Evolutionary conservation across 2,888 invertebrate species (phyloP).

Genomic region (Pyrrhosoma nymphula): DNA sequence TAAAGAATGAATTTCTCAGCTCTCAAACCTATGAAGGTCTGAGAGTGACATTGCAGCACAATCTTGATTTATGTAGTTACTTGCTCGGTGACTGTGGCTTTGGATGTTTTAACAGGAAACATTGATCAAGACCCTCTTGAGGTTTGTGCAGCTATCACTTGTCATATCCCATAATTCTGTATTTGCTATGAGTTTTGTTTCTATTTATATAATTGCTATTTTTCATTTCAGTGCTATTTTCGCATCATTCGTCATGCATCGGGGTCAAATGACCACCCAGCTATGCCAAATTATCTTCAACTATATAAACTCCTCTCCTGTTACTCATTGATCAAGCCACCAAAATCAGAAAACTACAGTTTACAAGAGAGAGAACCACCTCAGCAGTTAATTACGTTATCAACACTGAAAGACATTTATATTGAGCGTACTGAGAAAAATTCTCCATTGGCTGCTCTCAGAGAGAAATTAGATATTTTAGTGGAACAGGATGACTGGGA

Average conservation of each 20-base stretch:
- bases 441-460: background rate
- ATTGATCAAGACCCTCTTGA: background rate
- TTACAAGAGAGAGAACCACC: background rate
- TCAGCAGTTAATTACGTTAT: background rate
- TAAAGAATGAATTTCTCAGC: background rate
- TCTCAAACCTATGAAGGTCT: background rate
- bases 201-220: background rate
- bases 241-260: slow-evolving; percentile 71
- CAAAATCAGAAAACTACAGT: slow-evolving; percentile 69
- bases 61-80: background rate
- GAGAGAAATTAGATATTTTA: background rate
- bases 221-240: slow-evolving; percentile 71
- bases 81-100: background rate
- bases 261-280: slow-evolving; percentile 71
- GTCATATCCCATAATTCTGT: background rate
- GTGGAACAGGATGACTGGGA: background rate
- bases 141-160: background rate
- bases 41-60: background rate
- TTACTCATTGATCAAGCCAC: slow-evolving; percentile 70
- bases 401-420: background rate
- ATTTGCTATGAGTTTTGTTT: background rate
- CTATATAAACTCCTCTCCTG: slow-evolving; percentile 70
- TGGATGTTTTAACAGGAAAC: background rate
- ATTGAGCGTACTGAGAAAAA: background rate
- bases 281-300: slow-evolving; percentile 70